Base-by-base conservation (phyloP, 2,113 vertebrate species). In the Dicentrarchus labrax region DNA sequence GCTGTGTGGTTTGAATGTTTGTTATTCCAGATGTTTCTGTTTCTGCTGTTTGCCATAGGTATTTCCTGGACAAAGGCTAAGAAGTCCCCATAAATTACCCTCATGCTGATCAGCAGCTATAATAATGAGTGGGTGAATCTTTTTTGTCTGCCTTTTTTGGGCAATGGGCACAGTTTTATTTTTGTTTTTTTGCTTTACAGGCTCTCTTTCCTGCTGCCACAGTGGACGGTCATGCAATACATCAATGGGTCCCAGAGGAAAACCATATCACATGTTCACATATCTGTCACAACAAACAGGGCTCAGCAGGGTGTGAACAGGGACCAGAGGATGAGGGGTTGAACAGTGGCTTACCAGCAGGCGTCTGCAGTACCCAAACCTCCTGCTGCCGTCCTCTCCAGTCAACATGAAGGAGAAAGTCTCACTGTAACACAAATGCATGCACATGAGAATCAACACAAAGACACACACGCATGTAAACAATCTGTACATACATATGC, bases 321-420 rank as follows among this genome's bases (percentile, higher is more conserved):
- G 50, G 76, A 73, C 64, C 54, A 65, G 67, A 73, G 50, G 61
- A 80, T 2, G 54, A 21, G 67, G 75, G 71, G 79, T 45, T 66
- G 43, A 84, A 73, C 41, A 8, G 64, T 69, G 74, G 92, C 96
- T 99, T 91, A 99, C 98, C 97, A 99, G 91, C 69, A 99, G 95
- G 84, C 98, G 97, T 86, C 98, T 96, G 93, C 98, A 99, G 91
- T 99, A 99, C 56, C 98, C 98, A 74, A 99, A 99, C 78, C 98
- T 95, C 79, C 98, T 95, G 94, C 98, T 99, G 80, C 98, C 98
- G 12, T 99, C 98, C 93, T 99, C 98, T 80, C 98, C 98, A 30
- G 98, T 99, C 93, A 99, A 94, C 98, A 99, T 99, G 91, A 99
- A 99, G 86, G 98, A 99, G 94, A 99, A 99, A 61, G 98, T 99